Evolutionary conservation across 2,113 vertebrate species (phyloP), one percentile per base, ranked within the genome.

Genomic region (Megaceryle torquata): DNA sequence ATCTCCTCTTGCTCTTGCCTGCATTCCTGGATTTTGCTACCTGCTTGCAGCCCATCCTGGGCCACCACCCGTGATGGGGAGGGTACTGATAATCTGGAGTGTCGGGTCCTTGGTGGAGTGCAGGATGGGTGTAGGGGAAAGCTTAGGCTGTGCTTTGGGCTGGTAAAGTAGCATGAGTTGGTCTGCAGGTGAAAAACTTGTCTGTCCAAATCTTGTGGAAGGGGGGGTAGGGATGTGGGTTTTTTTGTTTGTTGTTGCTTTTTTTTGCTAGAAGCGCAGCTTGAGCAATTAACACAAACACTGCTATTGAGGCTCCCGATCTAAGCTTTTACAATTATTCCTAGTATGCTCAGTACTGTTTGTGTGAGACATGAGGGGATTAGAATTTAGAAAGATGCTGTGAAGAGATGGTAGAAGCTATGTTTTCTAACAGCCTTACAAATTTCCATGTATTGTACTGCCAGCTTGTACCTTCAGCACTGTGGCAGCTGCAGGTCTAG

Each of bases 21-120:
- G 35, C 14, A 43, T 77, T 57, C 63, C 10, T 31, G 46, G 17
- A 12, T 77, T 61, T 82, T 85, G 17, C 37, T 89, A 5, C 28
- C 24, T 76, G 21, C 48, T 46, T 1, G 3, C 18, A 69, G 41
- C 25, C 22, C 28, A 31, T 22, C 20, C 28, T 43, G 33, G n/a
- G 17, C 35, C 37, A 41, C 39, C 20, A 33, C 53, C 50, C 5
- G 0, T 18, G 43, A 7, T 0, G 9, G 31, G n/a, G 43, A 77
- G 17, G 26, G 12, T 39, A 9, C 57, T 17, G 15, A 6, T 53
- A 7, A 22, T 33, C 39, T 56, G 72, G 21, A 20, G 19, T n/a
- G 25, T 48, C 2, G 1, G 13, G 26, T 90, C 12, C 13, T 7
- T 51, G 35, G 25, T 39, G 50, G 33, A 48, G 31, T 39, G 41